A percentile compares a stretch with the other conserved stretches of the same genome.
These are phyloP conservation scores for Pardalotus punctatus DNA, from an alignment of 2,113 vertebrate species.

Conservation along the genomic window DNA sequence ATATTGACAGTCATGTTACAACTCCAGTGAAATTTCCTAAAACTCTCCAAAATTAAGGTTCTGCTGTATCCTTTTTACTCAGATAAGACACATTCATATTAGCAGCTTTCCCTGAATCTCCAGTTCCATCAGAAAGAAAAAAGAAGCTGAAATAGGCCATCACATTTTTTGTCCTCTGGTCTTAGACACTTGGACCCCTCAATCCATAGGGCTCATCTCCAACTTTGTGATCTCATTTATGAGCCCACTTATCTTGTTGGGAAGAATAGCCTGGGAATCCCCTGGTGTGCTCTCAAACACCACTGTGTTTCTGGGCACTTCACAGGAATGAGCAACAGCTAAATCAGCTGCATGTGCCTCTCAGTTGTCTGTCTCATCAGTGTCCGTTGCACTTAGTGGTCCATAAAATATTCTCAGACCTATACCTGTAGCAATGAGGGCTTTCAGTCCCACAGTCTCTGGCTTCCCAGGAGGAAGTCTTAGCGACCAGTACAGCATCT, in stretches of 20 bases:
- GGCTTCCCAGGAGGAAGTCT: neutral
- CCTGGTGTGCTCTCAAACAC: neutral
- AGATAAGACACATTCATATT: neutral
- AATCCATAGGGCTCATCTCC: neutral
- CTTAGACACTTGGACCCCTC: neutral
- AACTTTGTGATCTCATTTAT: neutral
- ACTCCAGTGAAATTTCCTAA: neutral
- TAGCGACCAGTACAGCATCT: accelerated
- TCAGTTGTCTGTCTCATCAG: neutral
- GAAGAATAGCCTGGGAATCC: neutral
- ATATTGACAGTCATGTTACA: neutral
- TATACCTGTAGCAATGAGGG: neutral
- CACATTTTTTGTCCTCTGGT: neutral
- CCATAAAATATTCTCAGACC: neutral
- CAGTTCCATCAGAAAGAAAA: neutral
- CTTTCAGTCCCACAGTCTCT: neutral
- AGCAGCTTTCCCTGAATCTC: neutral
- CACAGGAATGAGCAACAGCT: neutral
- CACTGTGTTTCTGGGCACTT: neutral
- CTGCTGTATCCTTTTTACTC: neutral
- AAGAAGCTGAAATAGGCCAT: neutral
- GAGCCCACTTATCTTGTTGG: neutral
- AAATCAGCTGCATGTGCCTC: neutral
- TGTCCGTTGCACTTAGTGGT: neutral
- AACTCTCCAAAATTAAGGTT: neutral